Evolutionary conservation across 2,113 vertebrate species (phyloP), one percentile per base, ranked within the genome.

Genomic region (Lethenteron reissneri): DNA sequence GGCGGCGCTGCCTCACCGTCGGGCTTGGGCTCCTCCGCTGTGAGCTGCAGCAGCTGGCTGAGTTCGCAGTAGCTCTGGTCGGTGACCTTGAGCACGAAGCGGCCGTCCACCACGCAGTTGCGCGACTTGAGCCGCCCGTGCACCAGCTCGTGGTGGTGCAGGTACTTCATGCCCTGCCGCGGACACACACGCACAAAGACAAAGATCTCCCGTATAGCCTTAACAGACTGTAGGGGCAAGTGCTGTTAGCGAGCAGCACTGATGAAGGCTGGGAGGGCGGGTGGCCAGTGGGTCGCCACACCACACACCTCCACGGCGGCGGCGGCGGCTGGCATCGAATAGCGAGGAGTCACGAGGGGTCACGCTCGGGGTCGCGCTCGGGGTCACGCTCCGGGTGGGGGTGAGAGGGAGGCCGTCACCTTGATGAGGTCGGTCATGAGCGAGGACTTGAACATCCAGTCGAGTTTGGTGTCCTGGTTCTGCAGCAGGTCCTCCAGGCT

Each of bases 401-500:
- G 41, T 1, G 41, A 5, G 41, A 41, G 41, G 3, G 41, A 41
- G 41, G 41, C 6, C 41, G 41, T 77, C 81, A 92, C 87, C 84
- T 95, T 95, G 73, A 95, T 90, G 71, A 96, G 82, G 79, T 97
- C 88, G 73, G 91, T 78, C 68, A 97, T 3, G 9, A 97, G 83
- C 1, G 88, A 95, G 7, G 88, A 95, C 74, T 92, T 97, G 79
- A 95, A 95, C 87, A 92, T 88, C 88, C 88, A 92, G 77, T 95
- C 87, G 68, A 92, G 77, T 76, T 94, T 95, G 70, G 92, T 83
- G 10, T 92, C 87, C 13, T 86, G 81, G 0, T 90, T 91, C 72
- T 76, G 84, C 71, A 97, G 79, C 75, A 94, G 83, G 78, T 94
- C 90, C 74, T 92, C 86, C 73, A 92, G 81, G 73, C 90, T 96